These are phyloP conservation scores for Drosophila seguyi DNA, from an alignment of 1,140 invertebrate species.

Conservation along the genomic window DNA sequence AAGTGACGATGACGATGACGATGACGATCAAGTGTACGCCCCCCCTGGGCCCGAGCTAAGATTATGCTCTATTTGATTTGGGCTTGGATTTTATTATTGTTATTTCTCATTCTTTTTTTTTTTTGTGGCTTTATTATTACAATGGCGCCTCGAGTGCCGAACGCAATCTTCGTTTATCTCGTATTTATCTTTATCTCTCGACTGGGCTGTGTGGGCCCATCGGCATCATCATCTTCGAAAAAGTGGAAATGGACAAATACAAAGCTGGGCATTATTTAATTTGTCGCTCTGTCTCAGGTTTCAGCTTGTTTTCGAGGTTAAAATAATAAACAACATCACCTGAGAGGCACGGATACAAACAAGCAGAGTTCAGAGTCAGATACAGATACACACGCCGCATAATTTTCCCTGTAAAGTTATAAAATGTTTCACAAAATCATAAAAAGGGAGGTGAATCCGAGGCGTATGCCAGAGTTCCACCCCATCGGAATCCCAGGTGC, in stretches of 20 bases:
- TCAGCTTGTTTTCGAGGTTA: conserved; percentile 67
- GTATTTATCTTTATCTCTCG: conserved; percentile 39
- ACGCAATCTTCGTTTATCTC: conserved; percentile 58
- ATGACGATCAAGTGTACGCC: conserved; percentile 68
- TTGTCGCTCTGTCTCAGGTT: conserved; percentile 52
- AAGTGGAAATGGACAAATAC: conserved; percentile 40
- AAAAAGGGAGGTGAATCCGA: conserved; percentile 41
- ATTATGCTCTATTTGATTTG: conserved; percentile 81
- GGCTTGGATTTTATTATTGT: conserved; percentile 51
- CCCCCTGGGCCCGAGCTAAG: conserved; percentile 12
- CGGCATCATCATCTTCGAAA: conserved; percentile 45
- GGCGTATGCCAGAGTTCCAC: conserved; percentile 41
- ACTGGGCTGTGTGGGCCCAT: conserved; percentile 63
- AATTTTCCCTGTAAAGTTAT: conserved; percentile 78
- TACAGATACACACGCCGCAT: conserved; percentile 25
- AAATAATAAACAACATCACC: conserved; percentile 66
- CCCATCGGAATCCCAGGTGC: conserved; percentile 67
- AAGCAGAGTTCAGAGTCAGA: conserved; percentile 5
- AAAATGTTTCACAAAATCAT: conserved; percentile 81
- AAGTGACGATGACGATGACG: conserved; percentile 53
- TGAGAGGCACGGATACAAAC: conserved; percentile 14
- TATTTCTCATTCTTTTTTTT: conserved; percentile 26
- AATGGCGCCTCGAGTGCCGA: conserved; percentile 77
- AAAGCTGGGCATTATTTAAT: conserved; percentile 71
- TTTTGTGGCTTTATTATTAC: conserved; percentile 76